phyloP scores from a whole-genome alignment of 1,140 invertebrate species.

The Diabrotica undecimpunctata region DNA sequence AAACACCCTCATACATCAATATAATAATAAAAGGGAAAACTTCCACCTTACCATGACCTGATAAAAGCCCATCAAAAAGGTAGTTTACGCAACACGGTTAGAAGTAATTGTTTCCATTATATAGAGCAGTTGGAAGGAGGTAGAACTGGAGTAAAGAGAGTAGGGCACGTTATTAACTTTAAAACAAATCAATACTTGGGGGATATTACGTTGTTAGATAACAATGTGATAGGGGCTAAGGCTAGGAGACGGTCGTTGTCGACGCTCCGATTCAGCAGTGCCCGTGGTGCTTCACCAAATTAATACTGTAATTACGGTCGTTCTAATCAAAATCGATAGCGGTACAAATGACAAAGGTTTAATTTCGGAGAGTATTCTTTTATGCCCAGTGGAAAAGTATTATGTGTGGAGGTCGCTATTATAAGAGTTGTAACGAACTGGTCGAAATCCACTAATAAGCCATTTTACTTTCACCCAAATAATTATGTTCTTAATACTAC shows the following conservation, averaged over 20 bases:
- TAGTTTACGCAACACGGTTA: conserved; percentile 1
- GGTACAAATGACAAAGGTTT: too few species aligned
- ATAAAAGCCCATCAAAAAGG: not conserved
- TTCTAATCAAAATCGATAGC: too few species aligned
- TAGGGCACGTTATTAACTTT: not conserved
- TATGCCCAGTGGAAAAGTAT: too few species aligned
- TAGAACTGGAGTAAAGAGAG: not conserved
- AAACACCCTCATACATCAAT: not conserved
- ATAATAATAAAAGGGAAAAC: not conserved
- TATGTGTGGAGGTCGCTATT: too few species aligned
- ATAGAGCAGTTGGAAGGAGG: not conserved
- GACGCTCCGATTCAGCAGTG: too few species aligned
- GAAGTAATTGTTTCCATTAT: not conserved
- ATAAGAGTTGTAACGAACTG: too few species aligned
- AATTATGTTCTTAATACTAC: too few species aligned
- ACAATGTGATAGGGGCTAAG: not conserved
- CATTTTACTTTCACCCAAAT: too few species aligned
- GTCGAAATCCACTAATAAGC: too few species aligned
- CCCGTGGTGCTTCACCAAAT: too few species aligned
- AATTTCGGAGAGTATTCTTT: too few species aligned
- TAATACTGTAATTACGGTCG: too few species aligned
- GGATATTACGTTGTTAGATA: conserved; percentile 1
- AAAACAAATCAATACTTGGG: not conserved
- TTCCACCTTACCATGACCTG: not conserved
- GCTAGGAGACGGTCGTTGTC: not conserved